These are phyloP conservation scores for Circaetus gallicus DNA, from an alignment of 2,113 vertebrate genomes.

Conservation along the genomic window DNA sequence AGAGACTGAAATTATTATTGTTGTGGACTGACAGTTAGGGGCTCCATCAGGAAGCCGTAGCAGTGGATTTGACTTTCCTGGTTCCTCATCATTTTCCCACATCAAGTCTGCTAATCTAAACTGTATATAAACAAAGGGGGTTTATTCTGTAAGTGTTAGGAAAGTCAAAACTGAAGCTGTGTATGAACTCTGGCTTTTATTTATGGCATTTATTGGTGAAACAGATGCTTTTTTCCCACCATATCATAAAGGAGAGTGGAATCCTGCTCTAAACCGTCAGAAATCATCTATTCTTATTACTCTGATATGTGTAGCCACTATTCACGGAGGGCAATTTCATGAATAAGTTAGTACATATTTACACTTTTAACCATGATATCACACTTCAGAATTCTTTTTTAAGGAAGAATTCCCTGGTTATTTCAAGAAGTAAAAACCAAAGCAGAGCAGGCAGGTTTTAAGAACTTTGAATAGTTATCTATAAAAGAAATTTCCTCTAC, in stretches of 20 bases:
- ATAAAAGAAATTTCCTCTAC: background rate
- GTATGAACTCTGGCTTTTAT: background rate
- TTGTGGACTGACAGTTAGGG: background rate
- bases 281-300: background rate
- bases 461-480: background rate
- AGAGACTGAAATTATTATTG: background rate
- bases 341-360: background rate
- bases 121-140: background rate
- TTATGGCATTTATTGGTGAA: background rate
- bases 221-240: background rate
- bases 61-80: background rate
- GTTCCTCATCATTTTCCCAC: background rate
- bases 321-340: background rate
- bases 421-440: background rate
- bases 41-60: background rate
- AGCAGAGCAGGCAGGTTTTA: background rate
- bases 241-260: background rate
- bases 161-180: background rate
- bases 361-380: background rate
- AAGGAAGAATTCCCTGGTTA: background rate
- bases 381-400: background rate
- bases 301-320: background rate
- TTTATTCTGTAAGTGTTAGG: background rate
- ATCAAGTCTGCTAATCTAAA: background rate
- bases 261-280: background rate